Evolutionary conservation across 2,113 vertebrate species (phyloP).

Genomic region (Ascaphus truei): DNA sequence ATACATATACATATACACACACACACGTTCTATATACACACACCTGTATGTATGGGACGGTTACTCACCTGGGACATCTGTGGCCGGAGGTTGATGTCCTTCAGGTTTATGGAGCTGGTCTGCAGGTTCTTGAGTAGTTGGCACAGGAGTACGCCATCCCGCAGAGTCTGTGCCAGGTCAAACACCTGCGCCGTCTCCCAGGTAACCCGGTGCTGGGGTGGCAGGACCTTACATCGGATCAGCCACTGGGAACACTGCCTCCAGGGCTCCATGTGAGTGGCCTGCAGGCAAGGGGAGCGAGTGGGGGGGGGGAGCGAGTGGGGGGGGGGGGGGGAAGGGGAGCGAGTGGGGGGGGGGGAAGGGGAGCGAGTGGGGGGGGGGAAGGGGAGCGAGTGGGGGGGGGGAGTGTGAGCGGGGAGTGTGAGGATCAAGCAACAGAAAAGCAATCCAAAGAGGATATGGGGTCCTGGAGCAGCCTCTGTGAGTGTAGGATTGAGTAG

Average conservation of each 20-base stretch:
- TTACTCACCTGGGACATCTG: slow-evolving; percentile 92
- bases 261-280: slow-evolving; percentile 98
- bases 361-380: neutral
- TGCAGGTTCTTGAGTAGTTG: slow-evolving; percentile 93
- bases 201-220: slow-evolving; percentile 88
- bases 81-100: slow-evolving; percentile 92
- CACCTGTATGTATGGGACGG: neutral
- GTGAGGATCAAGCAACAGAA: neutral
- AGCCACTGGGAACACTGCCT: slow-evolving; percentile 91
- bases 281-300: neutral
- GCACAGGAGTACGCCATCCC: slow-evolving; percentile 91
- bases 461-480: neutral
- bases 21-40: too few relatives aligned
- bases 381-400: neutral
- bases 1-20: too few relatives aligned
- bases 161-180: slow-evolving; percentile 90
- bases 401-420: neutral
- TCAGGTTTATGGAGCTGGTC: slow-evolving; percentile 84
- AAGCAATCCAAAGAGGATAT: neutral
- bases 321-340: neutral
- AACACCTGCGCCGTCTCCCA: slow-evolving; percentile 94
- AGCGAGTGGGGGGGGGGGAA: neutral
- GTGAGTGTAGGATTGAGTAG: neutral
- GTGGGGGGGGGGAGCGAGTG: neutral
- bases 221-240: slow-evolving; percentile 90